Base-by-base conservation (phyloP, 53 echinoderm and acorn worm species). In the Holothuria leucospilota region DNA sequence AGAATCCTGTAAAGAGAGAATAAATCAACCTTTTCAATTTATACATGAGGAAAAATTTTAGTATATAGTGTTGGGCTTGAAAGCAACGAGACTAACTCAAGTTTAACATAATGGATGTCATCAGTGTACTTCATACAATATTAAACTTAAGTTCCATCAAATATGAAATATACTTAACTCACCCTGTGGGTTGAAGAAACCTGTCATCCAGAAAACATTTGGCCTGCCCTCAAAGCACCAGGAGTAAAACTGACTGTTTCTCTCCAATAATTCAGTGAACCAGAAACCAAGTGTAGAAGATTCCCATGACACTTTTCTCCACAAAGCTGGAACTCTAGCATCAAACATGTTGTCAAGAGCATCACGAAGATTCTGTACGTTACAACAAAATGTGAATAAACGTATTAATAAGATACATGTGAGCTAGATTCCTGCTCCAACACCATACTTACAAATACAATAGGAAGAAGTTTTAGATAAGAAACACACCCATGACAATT, bases 121-220 rank as follows among this genome's bases (percentile, higher is more conserved):
- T 46, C 46, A 46, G 6, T 46, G 46, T 46, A 9, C 11, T 11
- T 9, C 46, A 2, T 11, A 46, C 3, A 46, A 46, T 46, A 0
- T 2, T 8, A 46, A 34, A 9, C 8, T 46, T 46, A 46, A 46
- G 8, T 5, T 2, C 46, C 46, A 46, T 56, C 16, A 16, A 16
- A 46, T 46, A 15, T 18, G 16, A 16, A 8, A 52, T 10, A 56
- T 16, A 56, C 3, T 15, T 18, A 1, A 56, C 34, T 59, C 68
- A 95, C 97, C 97, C 93, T 96, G 97, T 25, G 97, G 97, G 86
- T 96, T 96, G 85, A 96, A 96, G 90, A 96, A 96, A 0, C 97
- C 97, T 62, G 97, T 95, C 97, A 96, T 96, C 97, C 97, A 95
- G 91, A 96, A 96, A 52, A 95, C 97, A 51, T 71, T 85, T 11